Evolutionary conservation across 2,888 invertebrate species (phyloP).

Genomic region (Beris morrisii): DNA sequence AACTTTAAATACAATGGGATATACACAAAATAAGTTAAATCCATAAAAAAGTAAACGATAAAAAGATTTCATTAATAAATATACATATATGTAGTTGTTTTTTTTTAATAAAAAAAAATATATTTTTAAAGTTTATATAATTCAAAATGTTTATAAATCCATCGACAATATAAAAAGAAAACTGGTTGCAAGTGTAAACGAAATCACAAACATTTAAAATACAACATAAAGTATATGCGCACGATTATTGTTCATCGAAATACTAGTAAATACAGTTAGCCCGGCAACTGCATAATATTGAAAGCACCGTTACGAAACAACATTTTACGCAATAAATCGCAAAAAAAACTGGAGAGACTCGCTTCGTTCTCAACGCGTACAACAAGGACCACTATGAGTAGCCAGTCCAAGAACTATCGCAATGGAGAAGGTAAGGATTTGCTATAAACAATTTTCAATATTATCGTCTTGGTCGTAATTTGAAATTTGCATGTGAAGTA

Average conservation of each 20-base stretch:
- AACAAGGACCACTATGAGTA: slow-evolving; percentile 47
- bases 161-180: slow-evolving; percentile 30
- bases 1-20: slow-evolving; percentile 28
- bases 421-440: slow-evolving; percentile 51
- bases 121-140: slow-evolving; percentile 32
- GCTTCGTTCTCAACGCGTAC: not conserved
- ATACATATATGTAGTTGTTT: slow-evolving; percentile 31
- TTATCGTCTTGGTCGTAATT: too few relatives aligned
- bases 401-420: slow-evolving; percentile 55
- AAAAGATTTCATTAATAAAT: slow-evolving; percentile 31
- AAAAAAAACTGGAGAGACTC: slow-evolving; percentile 4
- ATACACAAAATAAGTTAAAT: slow-evolving; percentile 29
- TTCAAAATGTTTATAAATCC: slow-evolving; percentile 31
- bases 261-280: not conserved
- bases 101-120: slow-evolving; percentile 30
- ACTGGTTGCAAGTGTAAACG: slow-evolving; percentile 22
- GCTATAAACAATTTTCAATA: too few relatives aligned
- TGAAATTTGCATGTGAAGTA: too few relatives aligned
- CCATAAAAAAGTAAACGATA: slow-evolving; percentile 25
- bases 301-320: slow-evolving; percentile 9
- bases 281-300: not conserved
- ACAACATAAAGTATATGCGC: too few relatives aligned
- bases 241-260: too few relatives aligned
- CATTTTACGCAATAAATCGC: slow-evolving; percentile 21
- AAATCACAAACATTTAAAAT: not conserved